Conservation (phyloP, 2,888 invertebrate species). For the Philereme vetulata region DNA sequence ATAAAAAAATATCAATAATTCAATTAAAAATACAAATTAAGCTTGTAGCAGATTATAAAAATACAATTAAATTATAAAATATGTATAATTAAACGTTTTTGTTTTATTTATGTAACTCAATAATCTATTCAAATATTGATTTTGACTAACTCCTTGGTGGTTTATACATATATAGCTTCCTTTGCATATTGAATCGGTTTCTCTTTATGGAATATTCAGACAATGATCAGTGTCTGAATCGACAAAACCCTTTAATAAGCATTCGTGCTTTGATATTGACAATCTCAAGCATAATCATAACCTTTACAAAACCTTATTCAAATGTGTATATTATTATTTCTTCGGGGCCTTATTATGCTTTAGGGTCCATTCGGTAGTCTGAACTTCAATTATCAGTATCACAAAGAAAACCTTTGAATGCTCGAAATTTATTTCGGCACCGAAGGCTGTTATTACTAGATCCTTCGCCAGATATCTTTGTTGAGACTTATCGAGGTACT, state of each 20-base stretch:
- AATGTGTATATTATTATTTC: not conserved
- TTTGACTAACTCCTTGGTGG: no score
- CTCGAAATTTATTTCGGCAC: conserved; percentile 55
- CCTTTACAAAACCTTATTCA: not conserved
- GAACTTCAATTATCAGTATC: conserved; percentile 22
- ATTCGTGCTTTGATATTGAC: conserved; percentile 5
- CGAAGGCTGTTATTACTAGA: conserved; percentile 60
- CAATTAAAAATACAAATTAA: no score
- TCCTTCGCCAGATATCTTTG: conserved; percentile 49
- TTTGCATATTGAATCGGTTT: not conserved
- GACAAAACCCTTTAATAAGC: conserved; percentile 4
- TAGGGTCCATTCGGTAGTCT: conserved; percentile 27
- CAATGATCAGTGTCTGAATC: not conserved
- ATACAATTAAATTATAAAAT: no score
- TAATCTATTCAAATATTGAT: no score
- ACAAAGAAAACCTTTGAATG: conserved; percentile 48
- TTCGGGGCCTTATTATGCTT: conserved; percentile 3
- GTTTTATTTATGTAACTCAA: no score
- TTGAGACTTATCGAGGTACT: conserved; percentile 44
- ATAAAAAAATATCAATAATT: no score
- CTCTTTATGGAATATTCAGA: not conserved
- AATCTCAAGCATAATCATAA: not conserved
- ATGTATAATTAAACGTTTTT: no score
- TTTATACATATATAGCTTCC: not conserved
- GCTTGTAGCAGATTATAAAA: no score